Evolutionary conservation across 2,888 invertebrate genomes (phyloP).

Genomic region (Marasmarcha lunaedactyla): DNA sequence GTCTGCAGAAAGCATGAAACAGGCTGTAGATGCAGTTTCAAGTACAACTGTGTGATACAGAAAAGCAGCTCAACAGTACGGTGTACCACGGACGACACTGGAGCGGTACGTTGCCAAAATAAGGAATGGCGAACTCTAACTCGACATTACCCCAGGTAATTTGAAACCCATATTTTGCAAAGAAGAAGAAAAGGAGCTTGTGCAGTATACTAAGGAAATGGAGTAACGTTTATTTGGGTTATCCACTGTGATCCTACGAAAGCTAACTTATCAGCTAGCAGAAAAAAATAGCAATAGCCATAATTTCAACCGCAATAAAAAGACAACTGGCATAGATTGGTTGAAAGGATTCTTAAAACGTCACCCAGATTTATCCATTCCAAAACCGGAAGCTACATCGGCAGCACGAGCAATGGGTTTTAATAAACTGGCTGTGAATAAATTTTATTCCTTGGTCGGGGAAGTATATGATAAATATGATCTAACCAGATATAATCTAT

Average conservation of each 20-base stretch:
- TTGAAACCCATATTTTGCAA: constrained; percentile 8
- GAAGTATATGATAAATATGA: constrained; percentile 17
- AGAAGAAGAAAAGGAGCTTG: constrained; percentile 11
- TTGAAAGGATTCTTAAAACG: constrained; percentile 13
- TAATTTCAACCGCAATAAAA: constrained; percentile 11
- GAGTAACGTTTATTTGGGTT: constrained; percentile 9
- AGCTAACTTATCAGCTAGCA: constrained; percentile 5
- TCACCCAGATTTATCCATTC: constrained; percentile 12
- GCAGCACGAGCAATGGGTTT: constrained; percentile 4
- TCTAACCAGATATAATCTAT: constrained; percentile 21
- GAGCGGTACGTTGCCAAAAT: constrained; percentile 6
- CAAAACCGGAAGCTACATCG: constrained; percentile 10
- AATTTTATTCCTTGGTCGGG: constrained; percentile 4
- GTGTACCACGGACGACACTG: constrained; percentile 14
- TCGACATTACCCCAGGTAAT: constrained; percentile 4
- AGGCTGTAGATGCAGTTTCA: constrained; percentile 12
- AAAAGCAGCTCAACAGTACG: constrained; percentile 11
- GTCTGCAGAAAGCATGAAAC: constrained; percentile 10
- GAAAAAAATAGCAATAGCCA: constrained; percentile 9
- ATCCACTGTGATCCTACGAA: constrained; percentile 12
- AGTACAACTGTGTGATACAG: constrained; percentile 12
- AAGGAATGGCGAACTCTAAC: constrained; percentile 4
- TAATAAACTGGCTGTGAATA: constrained; percentile 3
- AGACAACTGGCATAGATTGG: constrained; percentile 10
- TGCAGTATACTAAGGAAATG: constrained; percentile 11